These are phyloP conservation scores for Sturnus vulgaris DNA, from an alignment of 2,113 vertebrate genomes.

Conservation along the genomic window DNA sequence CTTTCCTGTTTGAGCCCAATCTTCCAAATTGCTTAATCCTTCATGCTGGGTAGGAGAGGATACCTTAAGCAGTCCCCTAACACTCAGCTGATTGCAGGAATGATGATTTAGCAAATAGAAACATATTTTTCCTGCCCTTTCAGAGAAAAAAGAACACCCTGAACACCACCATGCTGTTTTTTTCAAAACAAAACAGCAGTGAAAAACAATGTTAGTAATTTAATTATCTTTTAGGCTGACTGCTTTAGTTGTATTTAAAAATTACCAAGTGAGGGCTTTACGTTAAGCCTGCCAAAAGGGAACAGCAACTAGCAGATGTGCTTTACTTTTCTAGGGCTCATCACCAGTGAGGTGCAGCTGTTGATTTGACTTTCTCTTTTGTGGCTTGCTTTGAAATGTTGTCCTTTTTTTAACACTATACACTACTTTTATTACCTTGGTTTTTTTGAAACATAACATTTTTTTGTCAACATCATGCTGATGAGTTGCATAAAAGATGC, in stretches of 20 bases:
- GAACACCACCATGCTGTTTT: neutral
- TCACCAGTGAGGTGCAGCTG: constrained; percentile 33
- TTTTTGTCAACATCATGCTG: neutral
- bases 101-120: neutral
- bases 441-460: neutral
- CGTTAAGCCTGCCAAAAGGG: constrained; percentile 12
- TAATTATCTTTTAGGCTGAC: constrained; percentile 40
- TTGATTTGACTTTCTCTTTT: constrained; percentile 22
- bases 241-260: constrained; percentile 43
- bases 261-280: neutral
- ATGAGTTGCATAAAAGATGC: neutral
- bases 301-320: constrained; percentile 50
- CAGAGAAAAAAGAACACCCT: neutral
- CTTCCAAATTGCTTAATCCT: neutral
- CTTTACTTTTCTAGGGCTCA: constrained; percentile 1
- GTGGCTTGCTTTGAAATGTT: constrained; percentile 41
- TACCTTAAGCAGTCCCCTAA: neutral
- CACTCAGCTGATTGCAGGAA: neutral
- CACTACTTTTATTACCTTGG: neutral
- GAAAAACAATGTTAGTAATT: constrained; percentile 20
- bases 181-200: neutral
- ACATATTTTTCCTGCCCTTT: neutral
- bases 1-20: neutral
- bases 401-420: neutral
- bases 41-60: neutral